Evolutionary conservation across 2,113 vertebrate species (phyloP), one percentile per base, ranked within the genome.

Genomic region (Urocitellus parryii): DNA sequence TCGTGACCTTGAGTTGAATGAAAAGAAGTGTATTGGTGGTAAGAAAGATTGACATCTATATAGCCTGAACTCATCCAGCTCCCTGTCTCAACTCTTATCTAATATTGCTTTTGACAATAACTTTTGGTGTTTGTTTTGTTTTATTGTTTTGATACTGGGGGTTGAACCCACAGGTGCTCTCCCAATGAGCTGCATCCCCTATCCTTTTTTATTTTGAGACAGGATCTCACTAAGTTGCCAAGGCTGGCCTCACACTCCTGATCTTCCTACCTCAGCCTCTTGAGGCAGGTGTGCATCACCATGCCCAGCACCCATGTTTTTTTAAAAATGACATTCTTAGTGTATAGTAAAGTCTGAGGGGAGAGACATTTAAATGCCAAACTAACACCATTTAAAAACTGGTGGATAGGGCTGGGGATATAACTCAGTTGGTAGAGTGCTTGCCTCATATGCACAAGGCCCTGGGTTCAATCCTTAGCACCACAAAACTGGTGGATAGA

Each of bases 331-430:
- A 67, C 29, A 70, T 29, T 83, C 42, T 95, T 37, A 63, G 20
- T 79, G 58, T 73, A 73, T 27, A 83, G n/a, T 90, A 58, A 83
- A 89, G 32, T 95, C 73, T 86, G 45, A 74, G 78, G 74, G 80
- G 45, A 92, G n/a, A 81, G 53, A 93, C 78, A 85, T 56, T 45
- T 48, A 86, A 91, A 90, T 39, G 39, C n/a, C 63, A 91, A 92
- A 90, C 8, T 45, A 94, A 39, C 25, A 89, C 12, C 16, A 25
- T 86, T 91, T 92, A 78, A 42, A 87, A 94, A 91, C 79, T 58
- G 2, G 11, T 86, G n/a, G 42, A 39, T 42, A 82, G 42, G 48
- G 48, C 48, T 51, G 12, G 48, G 48, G 48, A 51, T 51, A 51
- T 51, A 51, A 13, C 48, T 51, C 48, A 51, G 48, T 51, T 51